These are phyloP conservation scores for Parnassius glacialis DNA, from an alignment of 2,888 invertebrate genomes.

Conservation along the genomic window DNA sequence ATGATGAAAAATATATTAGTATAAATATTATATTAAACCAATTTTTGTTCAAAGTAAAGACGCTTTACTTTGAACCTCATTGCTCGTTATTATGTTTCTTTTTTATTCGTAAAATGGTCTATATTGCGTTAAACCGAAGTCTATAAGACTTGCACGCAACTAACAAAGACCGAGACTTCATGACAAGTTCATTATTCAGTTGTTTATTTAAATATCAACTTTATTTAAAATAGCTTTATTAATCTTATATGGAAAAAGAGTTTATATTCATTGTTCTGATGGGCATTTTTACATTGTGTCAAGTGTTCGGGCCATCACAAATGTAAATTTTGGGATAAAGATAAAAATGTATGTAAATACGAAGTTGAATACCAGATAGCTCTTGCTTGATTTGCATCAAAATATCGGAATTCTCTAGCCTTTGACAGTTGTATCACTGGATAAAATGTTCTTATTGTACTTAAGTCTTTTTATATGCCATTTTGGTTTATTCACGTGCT, in stretches of 20 bases:
- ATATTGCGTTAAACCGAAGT: not conserved
- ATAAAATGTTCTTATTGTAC: constrained; percentile 12
- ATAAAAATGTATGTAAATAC: constrained; percentile 14
- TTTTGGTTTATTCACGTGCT: constrained; percentile 9
- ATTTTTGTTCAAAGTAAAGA: too few species aligned
- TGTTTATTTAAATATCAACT: too few species aligned
- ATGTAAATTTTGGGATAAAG: constrained; percentile 23
- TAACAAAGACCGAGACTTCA: not conserved
- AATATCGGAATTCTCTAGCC: constrained; percentile 24
- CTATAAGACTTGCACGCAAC: not conserved
- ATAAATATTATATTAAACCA: too few species aligned
- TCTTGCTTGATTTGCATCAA: constrained; percentile 24
- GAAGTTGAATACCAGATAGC: constrained; percentile 10
- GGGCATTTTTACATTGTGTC: constrained; percentile 2
- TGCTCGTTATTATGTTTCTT: too few species aligned
- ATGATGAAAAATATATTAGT: too few species aligned
- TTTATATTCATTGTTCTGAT: constrained; percentile 1
- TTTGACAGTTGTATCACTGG: constrained; percentile 20
- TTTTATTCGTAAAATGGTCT: not conserved
- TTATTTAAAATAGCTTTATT: constrained; percentile 6
- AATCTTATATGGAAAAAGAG: not conserved
- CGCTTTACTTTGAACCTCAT: too few species aligned
- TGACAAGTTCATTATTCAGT: not conserved
- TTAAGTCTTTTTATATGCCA: not conserved
- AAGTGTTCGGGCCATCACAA: constrained; percentile 2